Evolutionary conservation across 2,888 invertebrate species (phyloP).

Genomic region (Bombyx huttoni): DNA sequence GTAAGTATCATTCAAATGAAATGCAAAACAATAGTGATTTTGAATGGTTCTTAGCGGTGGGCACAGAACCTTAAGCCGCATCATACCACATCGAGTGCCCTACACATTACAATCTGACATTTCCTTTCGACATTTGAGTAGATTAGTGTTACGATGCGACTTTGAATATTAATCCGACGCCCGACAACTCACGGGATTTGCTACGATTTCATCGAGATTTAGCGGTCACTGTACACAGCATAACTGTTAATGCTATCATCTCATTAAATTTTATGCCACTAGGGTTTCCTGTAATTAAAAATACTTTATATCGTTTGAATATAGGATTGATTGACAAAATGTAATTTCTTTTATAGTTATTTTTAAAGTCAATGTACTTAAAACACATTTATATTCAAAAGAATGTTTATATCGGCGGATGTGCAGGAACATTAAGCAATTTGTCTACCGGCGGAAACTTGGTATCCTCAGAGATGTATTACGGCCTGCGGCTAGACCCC

Average conservation of each 20-base stretch:
- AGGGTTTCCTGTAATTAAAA: background rate
- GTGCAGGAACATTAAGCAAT: constrained; percentile 30
- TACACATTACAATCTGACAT: constrained; percentile 70
- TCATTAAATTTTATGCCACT: background rate
- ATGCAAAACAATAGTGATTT: constrained; percentile 20
- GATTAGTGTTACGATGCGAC: constrained; percentile 66
- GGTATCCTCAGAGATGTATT: constrained; percentile 42
- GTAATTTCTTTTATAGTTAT: background rate
- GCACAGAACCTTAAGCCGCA: constrained; percentile 49
- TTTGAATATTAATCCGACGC: constrained; percentile 67
- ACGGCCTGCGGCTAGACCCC: constrained; percentile 20
- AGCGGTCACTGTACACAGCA: constrained; percentile 38
- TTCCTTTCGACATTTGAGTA: constrained; percentile 72
- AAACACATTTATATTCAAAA: background rate
- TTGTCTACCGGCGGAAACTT: constrained; percentile 49
- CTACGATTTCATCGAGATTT: constrained; percentile 58
- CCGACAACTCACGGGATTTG: constrained; percentile 60
- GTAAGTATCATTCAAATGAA: background rate
- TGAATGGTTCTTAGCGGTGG: constrained; percentile 44
- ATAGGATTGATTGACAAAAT: background rate
- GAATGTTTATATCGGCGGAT: constrained; percentile 21
- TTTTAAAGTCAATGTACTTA: background rate
- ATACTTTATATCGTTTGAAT: background rate
- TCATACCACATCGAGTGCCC: constrained; percentile 47
- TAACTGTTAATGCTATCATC: constrained; percentile 20